Evolutionary conservation across 2,888 invertebrate species (phyloP).

Genomic region (Hirtodrosophila alboralis): DNA sequence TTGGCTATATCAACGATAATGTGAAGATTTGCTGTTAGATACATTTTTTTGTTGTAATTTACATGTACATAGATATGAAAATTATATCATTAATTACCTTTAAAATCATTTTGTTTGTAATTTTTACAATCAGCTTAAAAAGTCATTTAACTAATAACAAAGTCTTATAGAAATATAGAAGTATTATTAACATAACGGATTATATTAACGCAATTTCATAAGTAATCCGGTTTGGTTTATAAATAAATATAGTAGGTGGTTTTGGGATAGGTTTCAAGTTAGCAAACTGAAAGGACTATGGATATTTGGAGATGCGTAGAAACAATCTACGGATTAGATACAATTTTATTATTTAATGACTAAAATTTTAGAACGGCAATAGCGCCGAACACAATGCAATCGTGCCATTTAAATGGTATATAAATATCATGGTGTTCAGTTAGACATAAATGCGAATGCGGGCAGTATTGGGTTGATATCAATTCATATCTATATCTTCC

Average conservation of each 20-base stretch:
- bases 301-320: conserved; percentile 6
- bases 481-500: conserved; percentile 92
- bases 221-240: conserved; percentile 22
- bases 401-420: conserved; percentile 18
- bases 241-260: background rate
- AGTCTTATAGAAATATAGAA: conserved; percentile 38
- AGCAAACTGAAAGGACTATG: conserved; percentile 12
- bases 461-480: conserved; percentile 62
- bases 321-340: conserved; percentile 42
- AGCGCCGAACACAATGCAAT: conserved; percentile 14
- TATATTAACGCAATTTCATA: conserved; percentile 11
- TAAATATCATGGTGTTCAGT: conserved; percentile 31
- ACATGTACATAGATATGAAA: conserved; percentile 29
- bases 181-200: conserved; percentile 38
- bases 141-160: conserved; percentile 59
- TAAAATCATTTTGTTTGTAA: conserved; percentile 42
- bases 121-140: conserved; percentile 51
- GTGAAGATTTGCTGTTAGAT: conserved; percentile 33
- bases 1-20: background rate
- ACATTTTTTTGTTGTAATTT: conserved; percentile 54
- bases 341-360: conserved; percentile 30
- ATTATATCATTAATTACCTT: conserved; percentile 66
- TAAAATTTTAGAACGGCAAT: conserved; percentile 16
- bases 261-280: conserved; percentile 9
- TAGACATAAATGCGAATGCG: conserved; percentile 71